These are phyloP conservation scores for Tragelaphus eurycerus DNA, from an alignment of 2,797 vertebrate genomes.

Conservation along the genomic window DNA sequence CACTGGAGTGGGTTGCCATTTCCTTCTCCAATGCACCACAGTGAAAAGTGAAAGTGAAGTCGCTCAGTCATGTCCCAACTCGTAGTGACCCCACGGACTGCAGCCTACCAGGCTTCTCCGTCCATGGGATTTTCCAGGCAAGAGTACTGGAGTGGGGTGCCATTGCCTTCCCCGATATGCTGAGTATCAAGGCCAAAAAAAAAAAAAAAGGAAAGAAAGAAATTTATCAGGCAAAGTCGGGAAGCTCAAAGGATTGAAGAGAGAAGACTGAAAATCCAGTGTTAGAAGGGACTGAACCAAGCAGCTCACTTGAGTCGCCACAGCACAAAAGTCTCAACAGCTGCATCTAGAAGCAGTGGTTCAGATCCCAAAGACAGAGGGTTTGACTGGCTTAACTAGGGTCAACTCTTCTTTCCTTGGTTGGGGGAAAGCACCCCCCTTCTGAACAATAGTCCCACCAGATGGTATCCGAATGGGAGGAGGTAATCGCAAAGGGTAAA, in stretches of 20 bases:
- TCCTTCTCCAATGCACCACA: no score
- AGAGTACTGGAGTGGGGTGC: no score
- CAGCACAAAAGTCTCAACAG: not conserved
- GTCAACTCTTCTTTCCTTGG: not conserved
- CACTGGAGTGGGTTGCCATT: no score
- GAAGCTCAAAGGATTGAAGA: not conserved
- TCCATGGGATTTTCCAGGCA: no score
- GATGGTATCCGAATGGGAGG: not conserved
- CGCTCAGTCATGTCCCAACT: no score
- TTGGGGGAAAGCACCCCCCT: not conserved
- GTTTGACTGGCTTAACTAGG: not conserved
- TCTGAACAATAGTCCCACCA: not conserved
- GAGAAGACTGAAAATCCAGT: not conserved
- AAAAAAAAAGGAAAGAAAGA: not conserved
- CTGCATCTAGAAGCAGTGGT: not conserved
- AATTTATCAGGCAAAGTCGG: not conserved
- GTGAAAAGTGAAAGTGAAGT: no score
- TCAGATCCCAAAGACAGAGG: not conserved
- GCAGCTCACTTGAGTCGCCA: not conserved
- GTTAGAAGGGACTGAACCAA: not conserved
- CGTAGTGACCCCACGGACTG: no score
- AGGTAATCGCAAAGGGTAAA: not conserved
- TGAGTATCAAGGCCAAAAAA: not conserved
- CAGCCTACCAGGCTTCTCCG: no score
- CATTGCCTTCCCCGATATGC: not conserved